Evolutionary conservation across 2,113 vertebrate species (phyloP), one percentile per base, ranked within the genome.

Genomic region (Megalops atlanticus): DNA sequence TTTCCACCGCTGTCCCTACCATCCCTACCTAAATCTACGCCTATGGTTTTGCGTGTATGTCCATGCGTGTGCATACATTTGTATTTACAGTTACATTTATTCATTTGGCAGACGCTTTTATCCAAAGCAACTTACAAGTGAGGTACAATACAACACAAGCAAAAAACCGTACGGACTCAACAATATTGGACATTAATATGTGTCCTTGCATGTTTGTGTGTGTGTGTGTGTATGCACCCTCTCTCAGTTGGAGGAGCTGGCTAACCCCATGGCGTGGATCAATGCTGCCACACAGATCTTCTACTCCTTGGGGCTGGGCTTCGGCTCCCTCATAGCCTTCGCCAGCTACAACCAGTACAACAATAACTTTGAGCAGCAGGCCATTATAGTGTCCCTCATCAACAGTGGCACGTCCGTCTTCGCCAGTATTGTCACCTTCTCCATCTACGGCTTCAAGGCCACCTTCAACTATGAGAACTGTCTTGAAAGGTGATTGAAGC

Each of bases 381-480:
- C 97, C 77, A 40, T 98, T 74, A 43, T 92, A 0, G 94, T 98
- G 71, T 95, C 96, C 0, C 33, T 97, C 15, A 94, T 99, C 90
- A 98, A 98, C 94, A 96, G 96, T 73, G 69, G 86, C 85, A 99
- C 96, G 0, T 99, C 97, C 78, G 85, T 99, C 39, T 99, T 99
- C 0, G 93, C 96, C 91, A 95, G 96, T 88, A 84, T 97, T 0
- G 95, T 98, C 21, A 98, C 97, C 3, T 99, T 99, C 87, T 90
- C 97, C 87, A 97, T 99, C 89, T 99, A 98, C 0, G 97, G 97
- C 68, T 98, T 99, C 90, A 99, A 98, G 87, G 97, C 97, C 0
- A 99, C 97, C 0, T 89, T 96, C 82, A 99, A 98, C 90, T 98
- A 96, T 0, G 96, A 98, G 84, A 95, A 76, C 88, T 98, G 97